Percentiles rank a stretch among this genome's conserved stretches.
Conservation (phyloP, 2,113 vertebrate species). For the Aldabrachelys gigantea region DNA sequence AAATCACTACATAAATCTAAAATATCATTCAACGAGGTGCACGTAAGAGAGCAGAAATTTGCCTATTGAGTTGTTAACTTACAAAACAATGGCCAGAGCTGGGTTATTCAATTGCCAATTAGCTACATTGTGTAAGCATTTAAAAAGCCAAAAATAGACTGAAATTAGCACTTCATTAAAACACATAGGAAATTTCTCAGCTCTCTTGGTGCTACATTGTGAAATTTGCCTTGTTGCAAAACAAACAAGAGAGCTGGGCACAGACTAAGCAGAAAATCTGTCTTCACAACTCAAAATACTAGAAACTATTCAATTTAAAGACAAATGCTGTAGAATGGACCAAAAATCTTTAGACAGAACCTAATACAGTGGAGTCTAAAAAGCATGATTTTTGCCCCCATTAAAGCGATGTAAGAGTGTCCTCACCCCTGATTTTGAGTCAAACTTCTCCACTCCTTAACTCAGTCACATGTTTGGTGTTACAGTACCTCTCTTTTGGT, state of each 20-base stretch:
- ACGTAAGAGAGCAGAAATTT: background rate
- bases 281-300: background rate
- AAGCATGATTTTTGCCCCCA: background rate
- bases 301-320: background rate
- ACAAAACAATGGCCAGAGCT: background rate
- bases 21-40: background rate
- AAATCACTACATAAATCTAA: background rate
- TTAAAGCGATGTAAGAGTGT: background rate
- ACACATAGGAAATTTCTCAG: background rate
- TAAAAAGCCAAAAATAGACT: background rate
- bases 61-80: background rate
- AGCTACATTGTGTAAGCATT: background rate
- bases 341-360: background rate
- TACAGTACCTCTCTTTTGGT: background rate
- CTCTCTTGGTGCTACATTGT: background rate
- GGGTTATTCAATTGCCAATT: background rate
- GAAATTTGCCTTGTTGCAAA: background rate
- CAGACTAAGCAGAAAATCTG: background rate
- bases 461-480: background rate
- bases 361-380: fast-evolving
- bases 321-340: background rate
- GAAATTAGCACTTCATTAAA: background rate
- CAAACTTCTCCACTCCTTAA: background rate
- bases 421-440: background rate
- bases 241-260: background rate